A percentile compares a stretch with the other conserved stretches of the same genome.
Conservation (phyloP, 1,140 invertebrate genomes). For the Contarinia nasturtii region DNA sequence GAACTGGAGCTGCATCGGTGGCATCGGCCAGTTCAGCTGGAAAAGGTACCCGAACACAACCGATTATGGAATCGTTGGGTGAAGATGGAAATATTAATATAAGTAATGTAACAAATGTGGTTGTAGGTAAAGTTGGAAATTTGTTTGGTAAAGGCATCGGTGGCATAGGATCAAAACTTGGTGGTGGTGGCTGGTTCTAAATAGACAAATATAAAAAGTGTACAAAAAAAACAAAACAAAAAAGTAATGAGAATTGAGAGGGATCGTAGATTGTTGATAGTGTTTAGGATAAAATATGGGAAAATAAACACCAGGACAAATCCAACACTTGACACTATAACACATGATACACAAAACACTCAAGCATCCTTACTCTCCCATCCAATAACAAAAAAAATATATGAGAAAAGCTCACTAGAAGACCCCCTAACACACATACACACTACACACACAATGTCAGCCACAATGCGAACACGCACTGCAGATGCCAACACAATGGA, state of each 20-base stretch:
- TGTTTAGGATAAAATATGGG: too few species aligned
- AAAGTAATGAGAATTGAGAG: not conserved
- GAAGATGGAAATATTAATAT: slow-evolving; percentile 47
- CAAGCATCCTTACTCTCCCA: too few species aligned
- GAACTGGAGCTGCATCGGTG: slow-evolving; percentile 40
- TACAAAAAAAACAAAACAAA: not conserved
- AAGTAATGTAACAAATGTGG: slow-evolving; percentile 50
- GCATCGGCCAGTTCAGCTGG: slow-evolving; percentile 30
- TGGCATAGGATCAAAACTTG: slow-evolving; percentile 56
- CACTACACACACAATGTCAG: too few species aligned
- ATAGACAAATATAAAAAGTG: not conserved
- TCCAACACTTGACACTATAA: too few species aligned
- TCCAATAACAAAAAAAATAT: too few species aligned
- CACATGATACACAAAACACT: too few species aligned
- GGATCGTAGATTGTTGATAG: too few species aligned
- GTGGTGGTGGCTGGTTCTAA: slow-evolving; percentile 46
- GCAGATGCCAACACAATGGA: too few species aligned
- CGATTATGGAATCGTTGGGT: not conserved
- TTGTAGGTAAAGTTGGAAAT: slow-evolving; percentile 54
- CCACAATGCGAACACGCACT: too few species aligned
- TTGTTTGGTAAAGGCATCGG: slow-evolving; percentile 62
- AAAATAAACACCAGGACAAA: too few species aligned
- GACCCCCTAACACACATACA: too few species aligned
- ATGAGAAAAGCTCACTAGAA: too few species aligned
- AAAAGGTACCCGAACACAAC: not conserved